These are phyloP conservation scores for Aeoliscus strigatus DNA, from an alignment of 2,797 vertebrate species.

Conservation along the genomic window DNA sequence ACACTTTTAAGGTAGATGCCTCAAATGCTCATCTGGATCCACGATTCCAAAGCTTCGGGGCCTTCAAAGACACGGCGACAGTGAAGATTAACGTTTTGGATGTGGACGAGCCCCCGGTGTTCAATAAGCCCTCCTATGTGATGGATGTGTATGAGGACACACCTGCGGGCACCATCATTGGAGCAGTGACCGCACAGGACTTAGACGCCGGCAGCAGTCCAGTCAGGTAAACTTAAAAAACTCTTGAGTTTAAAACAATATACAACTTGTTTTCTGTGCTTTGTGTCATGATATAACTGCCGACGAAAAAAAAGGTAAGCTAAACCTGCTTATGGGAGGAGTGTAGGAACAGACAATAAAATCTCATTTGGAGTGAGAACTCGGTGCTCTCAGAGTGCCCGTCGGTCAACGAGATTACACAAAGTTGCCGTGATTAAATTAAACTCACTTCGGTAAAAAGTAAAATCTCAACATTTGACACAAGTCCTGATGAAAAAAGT, in stretches of 20 bases:
- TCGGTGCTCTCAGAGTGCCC: too few species aligned
- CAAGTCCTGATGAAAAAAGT: too few species aligned
- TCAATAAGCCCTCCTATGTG: slow-evolving; percentile 87
- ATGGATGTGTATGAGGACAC: slow-evolving; percentile 99
- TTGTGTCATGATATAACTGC: background rate
- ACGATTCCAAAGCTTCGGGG: slow-evolving; percentile 87
- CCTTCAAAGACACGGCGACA: slow-evolving; percentile 96
- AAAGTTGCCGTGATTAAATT: too few species aligned
- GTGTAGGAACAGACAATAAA: too few species aligned
- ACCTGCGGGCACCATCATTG: slow-evolving; percentile 89
- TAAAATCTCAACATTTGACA: too few species aligned
- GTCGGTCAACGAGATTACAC: too few species aligned
- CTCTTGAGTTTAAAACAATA: slow-evolving; percentile 9
- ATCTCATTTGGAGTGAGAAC: too few species aligned
- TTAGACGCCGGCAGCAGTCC: slow-evolving; percentile 89
- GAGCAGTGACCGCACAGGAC: slow-evolving; percentile 95
- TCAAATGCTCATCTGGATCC: slow-evolving; percentile 89
- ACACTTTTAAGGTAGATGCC: slow-evolving; percentile 96
- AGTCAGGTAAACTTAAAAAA: slow-evolving; percentile 79
- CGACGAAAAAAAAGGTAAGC: too few species aligned
- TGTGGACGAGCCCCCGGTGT: slow-evolving; percentile 93
- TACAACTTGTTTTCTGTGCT: background rate
- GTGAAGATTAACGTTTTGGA: slow-evolving; percentile 96
- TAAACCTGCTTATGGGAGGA: too few species aligned
- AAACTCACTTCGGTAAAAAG: too few species aligned